phyloP scores from a whole-genome alignment of 2,113 vertebrate genomes.

The Pica pica region DNA sequence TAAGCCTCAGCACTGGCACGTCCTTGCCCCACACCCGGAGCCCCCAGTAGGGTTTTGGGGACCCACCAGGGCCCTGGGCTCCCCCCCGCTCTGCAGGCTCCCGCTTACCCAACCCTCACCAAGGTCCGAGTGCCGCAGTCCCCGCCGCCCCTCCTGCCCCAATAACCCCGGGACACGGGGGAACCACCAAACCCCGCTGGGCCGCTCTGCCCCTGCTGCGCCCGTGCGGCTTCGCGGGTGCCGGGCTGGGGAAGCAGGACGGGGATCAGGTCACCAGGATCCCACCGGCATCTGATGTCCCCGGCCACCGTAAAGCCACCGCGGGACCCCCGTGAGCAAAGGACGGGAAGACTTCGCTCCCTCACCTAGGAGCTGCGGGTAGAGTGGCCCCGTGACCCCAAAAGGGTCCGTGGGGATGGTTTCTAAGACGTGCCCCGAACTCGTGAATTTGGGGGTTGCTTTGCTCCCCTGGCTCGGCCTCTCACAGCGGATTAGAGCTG shows the following conservation, averaged over 20 bases:
- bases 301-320: fast-evolving
- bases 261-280: background rate
- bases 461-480: background rate
- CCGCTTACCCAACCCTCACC: fast-evolving
- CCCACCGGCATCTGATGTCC: background rate
- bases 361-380: background rate
- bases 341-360: too few species aligned
- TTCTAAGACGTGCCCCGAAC: fast-evolving
- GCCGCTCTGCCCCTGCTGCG: background rate
- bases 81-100: background rate
- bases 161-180: too few species aligned
- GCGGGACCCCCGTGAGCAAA: too few species aligned
- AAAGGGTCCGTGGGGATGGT: too few species aligned
- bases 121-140: background rate
- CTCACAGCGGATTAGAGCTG: background rate
- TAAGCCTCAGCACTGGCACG: background rate
- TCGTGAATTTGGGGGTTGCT: background rate
- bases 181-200: background rate
- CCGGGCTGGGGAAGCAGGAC: background rate
- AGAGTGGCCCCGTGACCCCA: background rate
- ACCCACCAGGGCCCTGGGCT: background rate
- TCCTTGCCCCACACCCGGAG: background rate
- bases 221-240: fast-evolving
- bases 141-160: background rate
- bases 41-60: background rate